Percentiles rank a stretch among this genome's conserved stretches.
Evolutionary conservation across 2,113 vertebrate genomes (phyloP).

Genomic region (Paracanthobrama guichenoti): DNA sequence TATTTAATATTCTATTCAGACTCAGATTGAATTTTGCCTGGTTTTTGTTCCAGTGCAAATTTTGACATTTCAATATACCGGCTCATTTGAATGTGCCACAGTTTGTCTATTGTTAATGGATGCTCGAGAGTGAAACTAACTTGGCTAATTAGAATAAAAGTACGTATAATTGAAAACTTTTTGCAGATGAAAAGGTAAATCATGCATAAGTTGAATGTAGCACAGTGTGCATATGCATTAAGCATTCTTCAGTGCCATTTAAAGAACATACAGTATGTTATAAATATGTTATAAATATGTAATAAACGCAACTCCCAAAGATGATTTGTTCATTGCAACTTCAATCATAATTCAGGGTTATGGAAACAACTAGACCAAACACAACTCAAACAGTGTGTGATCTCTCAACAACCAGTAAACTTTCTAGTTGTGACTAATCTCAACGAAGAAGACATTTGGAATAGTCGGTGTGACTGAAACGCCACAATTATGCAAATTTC

Average conservation of each 20-base stretch:
- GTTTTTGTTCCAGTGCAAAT: constrained; percentile 78
- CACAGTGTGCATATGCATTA: constrained; percentile 37
- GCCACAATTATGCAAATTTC: neutral
- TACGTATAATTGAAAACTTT: constrained; percentile 40
- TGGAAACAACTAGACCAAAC: neutral
- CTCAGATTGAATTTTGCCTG: constrained; percentile 63
- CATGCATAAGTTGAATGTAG: constrained; percentile 35
- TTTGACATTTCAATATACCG: constrained; percentile 75
- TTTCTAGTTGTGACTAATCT: neutral
- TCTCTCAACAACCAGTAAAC: neutral
- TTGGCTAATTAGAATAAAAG: constrained; percentile 40
- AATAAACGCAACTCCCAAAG: neutral
- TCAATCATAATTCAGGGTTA: neutral
- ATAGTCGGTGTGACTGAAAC: neutral
- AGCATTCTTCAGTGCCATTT: constrained; percentile 40
- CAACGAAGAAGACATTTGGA: neutral
- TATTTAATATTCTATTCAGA: constrained; percentile 68
- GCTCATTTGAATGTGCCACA: constrained; percentile 64
- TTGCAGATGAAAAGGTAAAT: constrained; percentile 34
- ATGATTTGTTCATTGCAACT: constrained; percentile 4
- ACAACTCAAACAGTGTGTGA: neutral
- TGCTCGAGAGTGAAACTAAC: constrained; percentile 12
- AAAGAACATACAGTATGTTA: neutral
- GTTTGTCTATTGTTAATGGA: constrained; percentile 54
- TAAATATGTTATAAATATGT: constrained; percentile 3